A percentile compares a stretch with the other conserved stretches of the same genome.
Conservation (phyloP, 2,888 invertebrate species). For the Lamproptera curius region DNA sequence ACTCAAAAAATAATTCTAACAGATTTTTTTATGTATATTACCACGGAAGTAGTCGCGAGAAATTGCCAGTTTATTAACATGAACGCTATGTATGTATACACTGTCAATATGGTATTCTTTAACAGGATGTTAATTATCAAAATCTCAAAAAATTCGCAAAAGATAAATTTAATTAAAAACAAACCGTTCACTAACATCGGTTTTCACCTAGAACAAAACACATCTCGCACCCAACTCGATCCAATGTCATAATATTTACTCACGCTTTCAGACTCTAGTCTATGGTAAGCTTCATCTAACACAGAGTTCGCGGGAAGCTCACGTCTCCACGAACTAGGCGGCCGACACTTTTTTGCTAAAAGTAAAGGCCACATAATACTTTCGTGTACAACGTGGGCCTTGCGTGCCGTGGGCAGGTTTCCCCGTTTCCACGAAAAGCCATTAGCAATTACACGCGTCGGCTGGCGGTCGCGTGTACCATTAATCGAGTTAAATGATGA, state of each 20-base stretch:
- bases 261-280: no score
- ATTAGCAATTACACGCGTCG: conserved; percentile 30
- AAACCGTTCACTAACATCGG: background rate
- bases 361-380: no score
- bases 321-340: background rate
- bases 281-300: no score
- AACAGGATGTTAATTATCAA: no score
- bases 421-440: conserved; percentile 30
- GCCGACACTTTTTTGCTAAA: no score
- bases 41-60: no score
- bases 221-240: background rate
- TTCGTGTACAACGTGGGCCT: conserved; percentile 2
- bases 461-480: conserved; percentile 24
- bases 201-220: background rate
- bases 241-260: background rate
- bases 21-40: no score
- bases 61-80: no score
- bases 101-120: no score
- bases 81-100: no score
- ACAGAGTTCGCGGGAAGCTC: conserved; percentile 1
- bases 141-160: no score
- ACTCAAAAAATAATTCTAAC: no score
- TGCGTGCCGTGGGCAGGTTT: conserved; percentile 18
- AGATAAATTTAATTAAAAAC: conserved; percentile 9
- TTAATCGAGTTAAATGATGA: conserved; percentile 17